phyloP scores from a whole-genome alignment of 2,113 vertebrate genomes.

The Acrocephalus arundinaceus region DNA sequence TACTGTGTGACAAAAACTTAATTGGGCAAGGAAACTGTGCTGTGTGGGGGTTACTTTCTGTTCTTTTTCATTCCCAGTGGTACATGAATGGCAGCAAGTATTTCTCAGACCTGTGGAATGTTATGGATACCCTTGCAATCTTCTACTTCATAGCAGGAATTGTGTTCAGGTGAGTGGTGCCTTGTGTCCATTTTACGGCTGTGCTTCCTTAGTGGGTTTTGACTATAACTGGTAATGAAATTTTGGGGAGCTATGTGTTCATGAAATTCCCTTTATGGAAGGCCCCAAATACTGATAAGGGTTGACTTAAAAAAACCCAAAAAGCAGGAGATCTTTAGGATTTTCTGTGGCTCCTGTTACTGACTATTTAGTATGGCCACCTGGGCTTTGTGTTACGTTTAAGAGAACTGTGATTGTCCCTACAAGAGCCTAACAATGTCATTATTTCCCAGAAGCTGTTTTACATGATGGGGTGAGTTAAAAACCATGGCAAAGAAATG shows the following conservation, averaged over 20 bases:
- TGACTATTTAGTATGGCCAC: background rate
- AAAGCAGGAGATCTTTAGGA: background rate
- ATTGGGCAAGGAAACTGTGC: background rate
- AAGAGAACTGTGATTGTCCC: background rate
- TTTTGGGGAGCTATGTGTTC: accelerated
- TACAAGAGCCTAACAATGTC: background rate
- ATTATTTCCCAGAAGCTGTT: background rate
- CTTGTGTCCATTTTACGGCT: accelerated
- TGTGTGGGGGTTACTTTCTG: background rate
- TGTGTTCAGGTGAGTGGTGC: slow-evolving; percentile 80
- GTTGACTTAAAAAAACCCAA: background rate
- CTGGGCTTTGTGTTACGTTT: background rate
- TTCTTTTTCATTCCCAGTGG: slow-evolving; percentile 74
- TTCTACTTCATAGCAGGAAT: slow-evolving; percentile 88
- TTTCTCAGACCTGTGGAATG: slow-evolving; percentile 90
- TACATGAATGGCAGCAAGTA: slow-evolving; percentile 85
- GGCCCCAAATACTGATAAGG: no score
- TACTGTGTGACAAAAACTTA: background rate
- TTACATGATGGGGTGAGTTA: background rate
- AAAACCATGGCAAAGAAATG: background rate
- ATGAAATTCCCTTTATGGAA: background rate
- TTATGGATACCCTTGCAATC: slow-evolving; percentile 90
- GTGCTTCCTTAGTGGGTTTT: background rate
- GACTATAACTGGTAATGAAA: background rate
- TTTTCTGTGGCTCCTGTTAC: background rate